Evolutionary conservation across 2,797 vertebrate species (phyloP), one percentile per base, ranked within the genome.

Genomic region (Octomys mimax): DNA sequence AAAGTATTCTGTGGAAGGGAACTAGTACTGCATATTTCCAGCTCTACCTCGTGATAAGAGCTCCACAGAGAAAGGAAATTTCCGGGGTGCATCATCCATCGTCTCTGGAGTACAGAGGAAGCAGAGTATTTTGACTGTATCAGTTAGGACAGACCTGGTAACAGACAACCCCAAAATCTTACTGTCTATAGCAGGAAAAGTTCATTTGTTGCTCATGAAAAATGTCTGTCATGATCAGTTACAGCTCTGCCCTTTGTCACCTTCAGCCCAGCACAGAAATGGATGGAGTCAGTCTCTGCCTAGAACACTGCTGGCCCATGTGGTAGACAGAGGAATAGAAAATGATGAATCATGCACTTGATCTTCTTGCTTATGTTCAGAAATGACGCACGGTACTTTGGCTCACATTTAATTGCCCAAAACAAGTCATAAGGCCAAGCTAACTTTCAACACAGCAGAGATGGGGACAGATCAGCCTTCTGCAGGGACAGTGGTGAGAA

Each of bases 141-240:
- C 49, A 64, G 54, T 93, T 79, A 90, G 78, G 87, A 77, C 24
- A 85, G 42, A 71, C 73, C 49, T 84, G 26, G 26, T 93, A 81
- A 94, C 54, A 96, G 85, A 84, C 77, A 36, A 89, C 42, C 42
- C 61, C 81, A 39, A 87, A 78, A 82, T 93, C 54, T 87, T 64
- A 84, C n/a, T 87, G 79, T 26, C 94, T 78, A 89, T 18, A 93
- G 46, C 8, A 86, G 11, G n/a, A 71, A 12, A 84, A 42, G 31
- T 87, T 96, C 79, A 73, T 89, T 95, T 94, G 33, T 81, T 97
- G 14, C 70, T 94, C 16, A 19, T 82, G 64, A 91, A 93, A 93
- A 80, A 22, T 64, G 36, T 82, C 75, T 33, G 14, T 33, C 24
- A 14, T 46, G 39, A 61, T 84, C 61, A 84, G 28, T 26, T 89